Percentiles rank a stretch among this genome's conserved stretches.
phyloP scores from a whole-genome alignment of 2,797 vertebrate genomes.

The Neoniphon sammara region DNA sequence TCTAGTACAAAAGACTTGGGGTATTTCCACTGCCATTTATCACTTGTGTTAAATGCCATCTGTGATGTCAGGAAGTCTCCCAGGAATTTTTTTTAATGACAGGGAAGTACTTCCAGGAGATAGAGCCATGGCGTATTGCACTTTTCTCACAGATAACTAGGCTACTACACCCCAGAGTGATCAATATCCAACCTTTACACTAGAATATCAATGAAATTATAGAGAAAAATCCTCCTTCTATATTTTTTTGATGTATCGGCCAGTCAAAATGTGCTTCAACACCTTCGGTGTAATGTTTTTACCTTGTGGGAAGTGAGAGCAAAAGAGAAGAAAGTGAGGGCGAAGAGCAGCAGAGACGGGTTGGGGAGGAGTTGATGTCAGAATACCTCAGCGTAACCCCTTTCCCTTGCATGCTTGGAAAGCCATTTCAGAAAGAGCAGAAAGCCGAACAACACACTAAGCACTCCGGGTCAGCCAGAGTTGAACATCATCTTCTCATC shows the following conservation, averaged over 20 bases:
- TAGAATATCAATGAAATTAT: slow-evolving; percentile 57
- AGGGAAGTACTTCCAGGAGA: slow-evolving; percentile 78
- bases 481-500: slow-evolving; percentile 90
- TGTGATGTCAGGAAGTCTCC: slow-evolving; percentile 79
- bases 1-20: slow-evolving; percentile 57
- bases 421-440: slow-evolving; percentile 82
- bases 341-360: slow-evolving; percentile 55
- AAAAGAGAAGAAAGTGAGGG: slow-evolving; percentile 27
- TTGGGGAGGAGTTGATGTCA: slow-evolving; percentile 53
- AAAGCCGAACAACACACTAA: slow-evolving; percentile 84
- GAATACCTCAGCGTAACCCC: slow-evolving; percentile 64
- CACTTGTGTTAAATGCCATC: slow-evolving; percentile 80
- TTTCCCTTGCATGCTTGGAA: slow-evolving; percentile 76
- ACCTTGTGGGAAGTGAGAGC: slow-evolving; percentile 52
- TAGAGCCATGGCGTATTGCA: slow-evolving; percentile 74
- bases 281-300: slow-evolving; percentile 54
- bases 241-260: slow-evolving; percentile 51
- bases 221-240: slow-evolving; percentile 20
- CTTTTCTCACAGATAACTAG: slow-evolving; percentile 70
- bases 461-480: slow-evolving; percentile 85
- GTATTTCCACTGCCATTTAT: slow-evolving; percentile 73
- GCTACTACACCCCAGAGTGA: slow-evolving; percentile 71
- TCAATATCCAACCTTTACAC: slow-evolving; percentile 79
- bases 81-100: slow-evolving; percentile 81
- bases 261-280: slow-evolving; percentile 47